Percentiles rank a stretch among this genome's conserved stretches.
Conservation (phyloP, 2,113 vertebrate species). For the Pomatostomus ruficeps region DNA sequence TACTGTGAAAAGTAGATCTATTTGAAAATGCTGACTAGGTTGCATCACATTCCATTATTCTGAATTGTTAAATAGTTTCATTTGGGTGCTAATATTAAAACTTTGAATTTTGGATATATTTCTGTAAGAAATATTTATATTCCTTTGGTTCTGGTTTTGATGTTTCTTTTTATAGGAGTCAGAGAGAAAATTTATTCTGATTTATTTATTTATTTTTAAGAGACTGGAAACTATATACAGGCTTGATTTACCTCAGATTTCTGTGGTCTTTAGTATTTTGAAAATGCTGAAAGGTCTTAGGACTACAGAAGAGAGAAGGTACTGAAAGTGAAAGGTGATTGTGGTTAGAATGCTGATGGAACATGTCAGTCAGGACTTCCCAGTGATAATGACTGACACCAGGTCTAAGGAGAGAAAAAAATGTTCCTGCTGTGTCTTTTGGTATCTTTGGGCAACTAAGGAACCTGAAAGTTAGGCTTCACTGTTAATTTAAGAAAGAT, state of each 20-base stretch:
- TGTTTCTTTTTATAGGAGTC: not conserved
- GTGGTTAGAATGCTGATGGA: not conserved
- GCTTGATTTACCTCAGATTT: not conserved
- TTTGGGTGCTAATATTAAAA: not conserved
- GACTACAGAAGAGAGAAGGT: not conserved
- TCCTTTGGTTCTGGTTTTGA: not conserved
- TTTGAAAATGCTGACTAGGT: not conserved
- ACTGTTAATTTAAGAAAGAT: not conserved
- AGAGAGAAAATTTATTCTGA: not conserved
- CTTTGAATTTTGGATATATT: not conserved
- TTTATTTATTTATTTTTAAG: not conserved
- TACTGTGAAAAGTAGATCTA: not conserved
- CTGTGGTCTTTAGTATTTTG: not conserved
- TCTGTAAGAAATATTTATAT: not conserved
- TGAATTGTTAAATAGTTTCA: not conserved
- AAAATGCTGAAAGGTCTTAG: not conserved
- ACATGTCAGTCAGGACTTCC: not conserved
- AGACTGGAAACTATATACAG: not conserved
- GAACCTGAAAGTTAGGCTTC: not conserved
- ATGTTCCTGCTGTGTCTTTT: not conserved
- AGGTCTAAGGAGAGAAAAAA: not conserved
- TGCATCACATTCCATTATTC: not conserved
- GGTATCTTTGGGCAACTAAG: not conserved
- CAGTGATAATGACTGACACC: fast-evolving
- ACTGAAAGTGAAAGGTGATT: not conserved